Percentiles rank a stretch among this genome's conserved stretches.
These are phyloP conservation scores for Cinclus mexicanus DNA, from an alignment of 2,113 vertebrate genomes.

Conservation along the genomic window DNA sequence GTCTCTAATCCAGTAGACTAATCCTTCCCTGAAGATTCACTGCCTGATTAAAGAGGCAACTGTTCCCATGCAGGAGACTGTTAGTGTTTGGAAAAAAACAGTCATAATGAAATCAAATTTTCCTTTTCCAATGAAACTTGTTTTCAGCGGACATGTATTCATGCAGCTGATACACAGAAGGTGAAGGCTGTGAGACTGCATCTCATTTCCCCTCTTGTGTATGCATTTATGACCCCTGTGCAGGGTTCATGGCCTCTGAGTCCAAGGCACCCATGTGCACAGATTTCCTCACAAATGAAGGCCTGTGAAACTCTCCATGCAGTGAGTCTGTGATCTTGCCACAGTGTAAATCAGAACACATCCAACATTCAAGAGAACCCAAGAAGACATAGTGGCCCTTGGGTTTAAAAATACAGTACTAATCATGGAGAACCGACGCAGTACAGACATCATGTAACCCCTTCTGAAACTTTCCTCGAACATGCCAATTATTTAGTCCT, in stretches of 20 bases:
- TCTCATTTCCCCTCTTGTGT: neutral
- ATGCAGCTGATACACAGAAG: neutral
- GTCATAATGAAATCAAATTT: neutral
- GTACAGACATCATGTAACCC: neutral
- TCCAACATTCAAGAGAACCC: neutral
- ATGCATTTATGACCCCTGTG: neutral
- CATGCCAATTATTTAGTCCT: neutral
- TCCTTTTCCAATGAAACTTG: neutral
- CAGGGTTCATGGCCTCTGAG: neutral
- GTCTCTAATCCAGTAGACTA: neutral
- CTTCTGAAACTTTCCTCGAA: neutral
- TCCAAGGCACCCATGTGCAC: neutral
- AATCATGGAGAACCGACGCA: neutral
- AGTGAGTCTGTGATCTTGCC: rapidly evolving
- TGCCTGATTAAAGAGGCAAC: neutral
- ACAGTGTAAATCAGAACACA: neutral
- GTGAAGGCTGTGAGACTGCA: neutral
- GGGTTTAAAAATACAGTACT: neutral
- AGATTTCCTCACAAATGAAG: neutral
- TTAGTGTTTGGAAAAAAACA: neutral
- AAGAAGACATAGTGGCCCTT: neutral
- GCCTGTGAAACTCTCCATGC: neutral
- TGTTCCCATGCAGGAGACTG: neutral
- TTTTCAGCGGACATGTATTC: neutral
- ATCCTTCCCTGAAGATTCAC: neutral